phyloP scores from a whole-genome alignment of 2,113 vertebrate species.

The Bubo blakistoni region DNA sequence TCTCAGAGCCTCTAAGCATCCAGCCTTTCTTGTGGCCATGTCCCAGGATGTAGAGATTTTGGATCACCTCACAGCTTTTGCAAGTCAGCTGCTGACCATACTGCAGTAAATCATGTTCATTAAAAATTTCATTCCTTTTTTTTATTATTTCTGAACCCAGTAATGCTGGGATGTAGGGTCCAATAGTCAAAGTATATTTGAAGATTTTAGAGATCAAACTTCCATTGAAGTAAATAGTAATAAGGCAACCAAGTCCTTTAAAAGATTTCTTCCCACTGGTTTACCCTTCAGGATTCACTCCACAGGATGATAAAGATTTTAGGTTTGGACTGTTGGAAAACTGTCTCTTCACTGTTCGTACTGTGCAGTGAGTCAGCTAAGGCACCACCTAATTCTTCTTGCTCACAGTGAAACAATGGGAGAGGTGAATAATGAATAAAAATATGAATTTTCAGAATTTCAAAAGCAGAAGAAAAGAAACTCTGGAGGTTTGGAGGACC shows the following conservation, averaged over 20 bases:
- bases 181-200: not conserved
- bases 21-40: not conserved
- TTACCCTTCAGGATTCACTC: constrained; percentile 17
- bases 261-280: not conserved
- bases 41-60: not conserved
- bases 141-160: not conserved
- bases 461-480: not conserved
- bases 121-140: not conserved
- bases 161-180: not conserved
- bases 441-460: not conserved
- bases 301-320: not conserved
- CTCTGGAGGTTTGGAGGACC: not conserved
- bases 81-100: not conserved
- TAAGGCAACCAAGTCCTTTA: not conserved
- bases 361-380: not conserved
- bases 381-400: not conserved
- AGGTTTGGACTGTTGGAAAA: constrained; percentile 1
- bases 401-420: not conserved
- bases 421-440: constrained; percentile 22
- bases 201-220: not conserved
- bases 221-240: not conserved
- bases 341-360: not conserved
- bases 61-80: not conserved
- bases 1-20: not conserved
- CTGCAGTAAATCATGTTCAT: not conserved